Conservation (phyloP, 2,113 vertebrate genomes). For the Callorhinus ursinus region DNA sequence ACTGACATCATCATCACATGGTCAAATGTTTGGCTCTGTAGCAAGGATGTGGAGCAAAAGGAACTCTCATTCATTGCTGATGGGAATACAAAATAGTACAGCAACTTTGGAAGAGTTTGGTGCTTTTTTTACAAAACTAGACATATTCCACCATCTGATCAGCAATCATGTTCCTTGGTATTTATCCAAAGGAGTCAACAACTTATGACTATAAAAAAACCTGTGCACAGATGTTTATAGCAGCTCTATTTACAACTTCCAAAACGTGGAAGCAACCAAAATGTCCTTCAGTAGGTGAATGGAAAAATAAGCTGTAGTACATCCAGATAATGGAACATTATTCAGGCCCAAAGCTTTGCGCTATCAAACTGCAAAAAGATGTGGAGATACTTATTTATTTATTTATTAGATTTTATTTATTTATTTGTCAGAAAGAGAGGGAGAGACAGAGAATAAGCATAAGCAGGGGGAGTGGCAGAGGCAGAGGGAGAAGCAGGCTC, state of each 20-base stretch:
- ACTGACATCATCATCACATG: background rate
- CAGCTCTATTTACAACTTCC: background rate
- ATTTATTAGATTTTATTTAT: background rate
- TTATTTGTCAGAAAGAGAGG: background rate
- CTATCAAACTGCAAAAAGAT: background rate
- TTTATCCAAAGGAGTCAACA: background rate
- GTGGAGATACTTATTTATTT: background rate
- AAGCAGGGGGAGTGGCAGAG: background rate
- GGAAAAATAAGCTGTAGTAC: background rate
- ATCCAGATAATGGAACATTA: background rate
- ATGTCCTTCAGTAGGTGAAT: background rate
- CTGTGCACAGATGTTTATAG: background rate
- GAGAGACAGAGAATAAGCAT: background rate
- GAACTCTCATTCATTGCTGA: background rate
- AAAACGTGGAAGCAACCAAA: background rate
- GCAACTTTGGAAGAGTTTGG: background rate
- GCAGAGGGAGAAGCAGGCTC: background rate
- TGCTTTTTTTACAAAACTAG: background rate
- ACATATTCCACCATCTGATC: background rate
- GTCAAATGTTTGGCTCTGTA: background rate
- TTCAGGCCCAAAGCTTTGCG: background rate
- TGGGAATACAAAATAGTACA: background rate
- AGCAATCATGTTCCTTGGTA: background rate
- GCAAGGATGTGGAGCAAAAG: background rate
- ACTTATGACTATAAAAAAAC: background rate